phyloP scores from a whole-genome alignment of 2,888 invertebrate genomes.

The Lucinisca nassula region DNA sequence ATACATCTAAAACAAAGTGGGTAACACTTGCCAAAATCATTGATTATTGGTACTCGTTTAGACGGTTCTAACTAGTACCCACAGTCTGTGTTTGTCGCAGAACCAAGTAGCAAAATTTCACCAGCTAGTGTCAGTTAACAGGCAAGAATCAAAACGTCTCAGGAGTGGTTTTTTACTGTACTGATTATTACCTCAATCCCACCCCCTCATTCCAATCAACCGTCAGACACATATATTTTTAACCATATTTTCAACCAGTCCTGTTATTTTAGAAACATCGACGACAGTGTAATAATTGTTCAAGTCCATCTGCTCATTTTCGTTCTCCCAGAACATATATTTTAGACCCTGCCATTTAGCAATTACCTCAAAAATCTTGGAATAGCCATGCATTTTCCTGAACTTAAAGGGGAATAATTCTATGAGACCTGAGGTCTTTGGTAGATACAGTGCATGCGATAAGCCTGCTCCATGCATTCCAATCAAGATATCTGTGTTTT shows the following conservation, averaged over 20 bases:
- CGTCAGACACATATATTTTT: conserved; percentile 40
- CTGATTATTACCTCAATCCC: no score
- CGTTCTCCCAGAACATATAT: conserved; percentile 52
- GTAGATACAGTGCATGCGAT: conserved; percentile 51
- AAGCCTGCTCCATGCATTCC: conserved; percentile 66
- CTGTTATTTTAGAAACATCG: conserved; percentile 24
- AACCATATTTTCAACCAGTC: conserved; percentile 34
- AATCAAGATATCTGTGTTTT: conserved; percentile 54
- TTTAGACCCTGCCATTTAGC: conserved; percentile 43
- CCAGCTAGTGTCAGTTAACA: no score
- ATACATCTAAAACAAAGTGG: no score
- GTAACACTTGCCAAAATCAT: no score
- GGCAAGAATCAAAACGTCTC: no score
- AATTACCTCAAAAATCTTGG: conserved; percentile 49
- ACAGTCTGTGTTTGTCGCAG: no score
- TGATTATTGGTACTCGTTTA: no score
- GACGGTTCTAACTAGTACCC: no score
- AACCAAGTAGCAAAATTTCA: no score
- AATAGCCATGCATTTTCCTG: conserved; percentile 25
- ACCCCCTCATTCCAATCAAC: no score
- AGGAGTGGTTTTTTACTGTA: no score
- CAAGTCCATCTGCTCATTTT: conserved; percentile 25
- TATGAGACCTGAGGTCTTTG: conserved; percentile 41
- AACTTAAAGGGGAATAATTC: conserved; percentile 55
- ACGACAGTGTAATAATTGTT: conserved; percentile 53